Base-by-base conservation (phyloP, 2,113 vertebrate species). In the Psilopsiagon aymara region DNA sequence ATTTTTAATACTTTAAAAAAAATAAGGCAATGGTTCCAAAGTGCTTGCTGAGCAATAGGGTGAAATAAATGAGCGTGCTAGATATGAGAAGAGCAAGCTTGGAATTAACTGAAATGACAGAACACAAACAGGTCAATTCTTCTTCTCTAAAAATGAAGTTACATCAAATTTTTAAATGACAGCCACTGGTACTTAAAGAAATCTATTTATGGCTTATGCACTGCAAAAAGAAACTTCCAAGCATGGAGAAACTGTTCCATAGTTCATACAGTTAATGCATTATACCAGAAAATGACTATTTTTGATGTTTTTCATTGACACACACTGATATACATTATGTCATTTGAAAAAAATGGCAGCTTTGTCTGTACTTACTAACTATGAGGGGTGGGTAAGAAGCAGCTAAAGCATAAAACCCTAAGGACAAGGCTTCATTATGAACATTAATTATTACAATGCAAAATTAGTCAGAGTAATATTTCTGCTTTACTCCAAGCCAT, bases 351-450 rank as follows among this genome's bases (percentile, higher is more conserved):
- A 98, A 98, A 97, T 94, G 53, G 95, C 95, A 57, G 97, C 98
- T 98, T 98, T 98, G 97, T 98, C 92, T 96, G 86, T 71, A 94
- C 91, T 95, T 97, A 98, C 97, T 97, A 98, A 98, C 97, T 96
- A 96, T 94, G 97, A 96, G 96, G 97, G 97, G 93, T 97, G 98
- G 97, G 98, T 97, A 98, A 95, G 81, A 97, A 98, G 97, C 82
- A 97, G 97, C 97, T 97, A 96, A 97, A 97, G 97, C 95, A 95
- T 88, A 98, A 98, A 98, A 97, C 96, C 90, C 37, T 76, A 91
- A 91, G 97, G 97, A 98, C 97, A 98, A 97, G 94, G 96, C 94
- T 94, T 94, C 95, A 98, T 97, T 98, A 97, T 98, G 91, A 96
- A 91, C 94, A 97, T 95, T 97, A 98, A 98, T 98, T 98, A 95